A percentile compares a stretch with the other conserved stretches of the same genome.
Evolutionary conservation across 2,797 vertebrate genomes (phyloP).

Genomic region (Chaunax sp.): DNA sequence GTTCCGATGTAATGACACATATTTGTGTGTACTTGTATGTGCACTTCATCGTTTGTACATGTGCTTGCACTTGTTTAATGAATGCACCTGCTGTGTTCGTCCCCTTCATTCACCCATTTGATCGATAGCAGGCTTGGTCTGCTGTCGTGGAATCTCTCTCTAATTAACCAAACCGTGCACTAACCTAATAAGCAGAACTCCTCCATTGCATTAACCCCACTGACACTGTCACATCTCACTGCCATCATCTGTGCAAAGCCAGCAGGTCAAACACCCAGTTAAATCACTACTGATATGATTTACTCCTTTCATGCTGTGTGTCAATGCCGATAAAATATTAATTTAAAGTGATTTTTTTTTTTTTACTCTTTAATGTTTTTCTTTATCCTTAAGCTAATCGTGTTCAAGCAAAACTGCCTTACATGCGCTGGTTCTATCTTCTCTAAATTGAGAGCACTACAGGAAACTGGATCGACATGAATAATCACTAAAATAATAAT

Average conservation of each 20-base stretch:
- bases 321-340: constrained; percentile 30
- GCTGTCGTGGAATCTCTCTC: constrained; percentile 65
- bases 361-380: constrained; percentile 17
- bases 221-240: constrained; percentile 29
- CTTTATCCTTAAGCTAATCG: no score
- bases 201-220: constrained; percentile 52
- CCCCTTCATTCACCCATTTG: constrained; percentile 54
- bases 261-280: constrained; percentile 40
- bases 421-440: no score
- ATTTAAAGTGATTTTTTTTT: background rate
- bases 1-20: constrained; percentile 21
- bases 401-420: no score
- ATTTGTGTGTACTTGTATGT: constrained; percentile 6
- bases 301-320: constrained; percentile 16
- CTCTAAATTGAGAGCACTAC: no score
- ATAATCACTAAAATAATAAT: background rate
- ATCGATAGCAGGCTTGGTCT: constrained; percentile 63
- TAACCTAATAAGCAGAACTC: constrained; percentile 62
- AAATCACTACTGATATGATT: constrained; percentile 35
- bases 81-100: constrained; percentile 66
- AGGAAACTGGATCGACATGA: background rate
- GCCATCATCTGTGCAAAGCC: constrained; percentile 35
- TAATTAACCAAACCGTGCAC: constrained; percentile 59
- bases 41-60: constrained; percentile 20
- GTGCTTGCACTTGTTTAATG: constrained; percentile 56